A percentile compares a stretch with the other conserved stretches of the same genome.
These are phyloP conservation scores for Lacerta bilineata DNA, from an alignment of 2,797 vertebrate species.

Conservation along the genomic window DNA sequence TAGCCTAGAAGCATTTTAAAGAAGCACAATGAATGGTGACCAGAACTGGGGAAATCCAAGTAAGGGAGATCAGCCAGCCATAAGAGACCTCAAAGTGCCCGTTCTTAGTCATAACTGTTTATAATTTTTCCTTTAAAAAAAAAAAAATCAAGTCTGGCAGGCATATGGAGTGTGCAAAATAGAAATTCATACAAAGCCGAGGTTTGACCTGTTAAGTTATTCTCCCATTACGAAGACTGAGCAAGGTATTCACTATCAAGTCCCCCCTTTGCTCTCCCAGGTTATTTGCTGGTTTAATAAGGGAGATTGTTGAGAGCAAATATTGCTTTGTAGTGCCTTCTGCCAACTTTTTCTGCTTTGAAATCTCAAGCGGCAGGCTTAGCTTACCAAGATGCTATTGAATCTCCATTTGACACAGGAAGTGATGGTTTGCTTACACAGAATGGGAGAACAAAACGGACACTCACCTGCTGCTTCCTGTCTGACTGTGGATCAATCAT, in stretches of 20 bases:
- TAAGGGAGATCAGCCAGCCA: neutral
- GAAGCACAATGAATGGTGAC: neutral
- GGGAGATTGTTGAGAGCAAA: neutral
- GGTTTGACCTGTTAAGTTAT: neutral
- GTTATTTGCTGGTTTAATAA: neutral
- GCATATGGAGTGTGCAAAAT: neutral
- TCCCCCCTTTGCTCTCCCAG: neutral
- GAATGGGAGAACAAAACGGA: conserved; percentile 81
- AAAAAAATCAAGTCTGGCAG: neutral
- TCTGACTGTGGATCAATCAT: conserved; percentile 91
- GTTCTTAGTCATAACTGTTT: too few species aligned
- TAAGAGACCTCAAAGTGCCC: neutral
- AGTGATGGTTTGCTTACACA: conserved; percentile 45
- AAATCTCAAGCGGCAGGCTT: neutral
- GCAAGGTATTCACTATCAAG: neutral
- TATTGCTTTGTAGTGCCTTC: neutral
- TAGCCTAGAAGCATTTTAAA: neutral
- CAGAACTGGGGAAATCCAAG: neutral
- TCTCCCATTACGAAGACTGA: neutral
- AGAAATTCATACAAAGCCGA: neutral
- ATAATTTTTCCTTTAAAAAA: neutral
- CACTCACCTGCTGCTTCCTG: conserved; percentile 91
- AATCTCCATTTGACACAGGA: neutral
- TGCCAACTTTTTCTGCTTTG: neutral
- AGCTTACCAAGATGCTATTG: neutral